Evolutionary conservation across 2,113 vertebrate genomes (phyloP), one percentile per base, ranked within the genome.

Genomic region (Castor canadensis): DNA sequence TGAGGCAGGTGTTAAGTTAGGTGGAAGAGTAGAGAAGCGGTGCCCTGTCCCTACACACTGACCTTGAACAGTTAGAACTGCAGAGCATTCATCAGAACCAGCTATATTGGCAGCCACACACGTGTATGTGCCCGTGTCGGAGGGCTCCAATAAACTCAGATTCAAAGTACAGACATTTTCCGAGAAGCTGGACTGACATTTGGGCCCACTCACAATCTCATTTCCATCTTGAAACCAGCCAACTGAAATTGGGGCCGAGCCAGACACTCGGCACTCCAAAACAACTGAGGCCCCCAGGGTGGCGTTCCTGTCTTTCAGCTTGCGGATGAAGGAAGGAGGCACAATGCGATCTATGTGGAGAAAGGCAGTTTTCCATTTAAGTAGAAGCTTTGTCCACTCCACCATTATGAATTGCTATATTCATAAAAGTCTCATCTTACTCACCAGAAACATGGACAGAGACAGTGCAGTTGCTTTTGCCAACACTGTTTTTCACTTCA

Each of bases 401-500:
- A 1, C 6, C 28, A 9, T 24, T 17, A 7, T 26, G 56, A 69
- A 1, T 0, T 40, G 71, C 69, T 10, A 0, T 12, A 40, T 76
- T 87, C 94, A 94, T 6, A 89, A 96, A 49, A 79, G 79, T 92
- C 30, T 73, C 64, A 85, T 10, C 58, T 6, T 77, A 97, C 99
- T 98, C 97, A 99, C 99, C 99, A 94, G 99, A 99, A 93, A 99
- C 98, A 19, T 99, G 99, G 96, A 99, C 98, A 17, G 99, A 99
- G 81, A 99, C 98, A 49, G 98, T 99, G 96, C 99, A 99, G 95
- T 98, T 99, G 98, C 99, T 99, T 97, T 99, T 99, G 28, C 99
- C 99, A 87, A 99, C 99, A 97, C 99, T 99, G 96, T 99, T 99
- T 19, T 99, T 98, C 87, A 99, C 99, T 95, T 99, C 99, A 97